These are phyloP conservation scores for Phenganax stokvisi DNA, from an alignment of 92 coral and sea anemone genomes.

Conservation along the genomic window DNA sequence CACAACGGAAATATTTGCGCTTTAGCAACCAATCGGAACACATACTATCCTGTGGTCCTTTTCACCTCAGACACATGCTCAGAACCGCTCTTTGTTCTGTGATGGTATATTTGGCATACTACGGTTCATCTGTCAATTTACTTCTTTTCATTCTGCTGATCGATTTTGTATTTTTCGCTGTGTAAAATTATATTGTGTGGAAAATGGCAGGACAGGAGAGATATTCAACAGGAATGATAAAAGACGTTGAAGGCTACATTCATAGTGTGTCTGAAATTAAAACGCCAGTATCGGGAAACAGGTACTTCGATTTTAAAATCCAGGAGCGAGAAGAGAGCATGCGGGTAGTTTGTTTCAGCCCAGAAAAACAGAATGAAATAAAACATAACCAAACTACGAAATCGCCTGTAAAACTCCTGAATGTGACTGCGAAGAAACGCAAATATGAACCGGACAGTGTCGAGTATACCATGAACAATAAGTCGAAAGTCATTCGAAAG, in stretches of 20 bases:
- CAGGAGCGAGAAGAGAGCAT: slow-evolving; percentile 8
- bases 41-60: neutral
- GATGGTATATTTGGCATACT: neutral
- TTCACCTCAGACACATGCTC: too few species aligned
- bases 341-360: neutral
- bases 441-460: slow-evolving; percentile 7
- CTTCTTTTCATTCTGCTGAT: too few species aligned
- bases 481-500: slow-evolving; percentile 3
- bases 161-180: neutral
- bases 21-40: neutral
- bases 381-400: neutral
- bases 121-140: neutral
- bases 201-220: slow-evolving; percentile 12
- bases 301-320: slow-evolving; percentile 11
- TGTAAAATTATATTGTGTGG: slow-evolving; percentile 8
- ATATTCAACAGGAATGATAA: neutral
- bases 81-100: neutral
- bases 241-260: slow-evolving; percentile 11
- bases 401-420: slow-evolving; percentile 8
- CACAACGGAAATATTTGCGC: neutral
- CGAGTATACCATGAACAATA: slow-evolving; percentile 10
- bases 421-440: slow-evolving; percentile 10
- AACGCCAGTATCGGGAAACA: slow-evolving; percentile 8
- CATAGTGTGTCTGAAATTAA: slow-evolving; percentile 4
- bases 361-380: slow-evolving; percentile 10